Percentiles rank a stretch among this genome's conserved stretches.
These are phyloP conservation scores for Gopherus flavomarginatus DNA, from an alignment of 2,113 vertebrate genomes.

Conservation along the genomic window DNA sequence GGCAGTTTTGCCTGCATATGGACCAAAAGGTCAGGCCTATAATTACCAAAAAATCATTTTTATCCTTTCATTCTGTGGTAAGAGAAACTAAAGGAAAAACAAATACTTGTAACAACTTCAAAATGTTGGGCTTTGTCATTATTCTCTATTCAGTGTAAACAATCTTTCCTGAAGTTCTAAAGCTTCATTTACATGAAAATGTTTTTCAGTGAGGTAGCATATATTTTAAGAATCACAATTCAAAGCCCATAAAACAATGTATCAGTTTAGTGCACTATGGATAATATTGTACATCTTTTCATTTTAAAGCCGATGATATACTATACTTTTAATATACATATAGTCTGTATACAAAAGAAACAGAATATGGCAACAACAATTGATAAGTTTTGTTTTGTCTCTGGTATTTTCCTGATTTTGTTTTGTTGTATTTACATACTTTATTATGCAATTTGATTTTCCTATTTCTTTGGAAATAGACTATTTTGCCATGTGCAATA, in stretches of 20 bases:
- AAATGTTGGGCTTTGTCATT: conserved; percentile 51
- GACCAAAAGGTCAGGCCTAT: conserved; percentile 33
- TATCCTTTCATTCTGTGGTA: conserved; percentile 26
- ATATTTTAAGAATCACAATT: not conserved
- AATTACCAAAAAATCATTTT: conserved; percentile 39
- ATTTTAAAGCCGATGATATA: not conserved
- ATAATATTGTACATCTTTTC: not conserved
- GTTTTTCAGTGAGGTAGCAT: not conserved
- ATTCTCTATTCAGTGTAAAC: conserved; percentile 56
- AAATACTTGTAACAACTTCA: conserved; percentile 66
- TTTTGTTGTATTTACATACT: conserved; percentile 22
- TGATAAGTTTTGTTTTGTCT: not conserved
- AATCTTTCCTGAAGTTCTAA: conserved; percentile 54
- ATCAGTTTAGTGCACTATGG: not conserved
- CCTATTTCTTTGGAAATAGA: not conserved
- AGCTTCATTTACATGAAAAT: not conserved
- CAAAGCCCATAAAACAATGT: not conserved
- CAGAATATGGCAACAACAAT: not conserved
- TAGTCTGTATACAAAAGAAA: not conserved
- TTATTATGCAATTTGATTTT: conserved; percentile 1
- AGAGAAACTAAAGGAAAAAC: conserved; percentile 42
- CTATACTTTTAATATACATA: not conserved
- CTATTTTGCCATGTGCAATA: conserved; percentile 1
- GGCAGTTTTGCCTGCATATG: not conserved
- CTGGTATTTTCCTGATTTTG: not conserved